These are phyloP conservation scores for Muraenolepis orangiensis DNA, from an alignment of 2,797 vertebrate genomes.

Conservation along the genomic window DNA sequence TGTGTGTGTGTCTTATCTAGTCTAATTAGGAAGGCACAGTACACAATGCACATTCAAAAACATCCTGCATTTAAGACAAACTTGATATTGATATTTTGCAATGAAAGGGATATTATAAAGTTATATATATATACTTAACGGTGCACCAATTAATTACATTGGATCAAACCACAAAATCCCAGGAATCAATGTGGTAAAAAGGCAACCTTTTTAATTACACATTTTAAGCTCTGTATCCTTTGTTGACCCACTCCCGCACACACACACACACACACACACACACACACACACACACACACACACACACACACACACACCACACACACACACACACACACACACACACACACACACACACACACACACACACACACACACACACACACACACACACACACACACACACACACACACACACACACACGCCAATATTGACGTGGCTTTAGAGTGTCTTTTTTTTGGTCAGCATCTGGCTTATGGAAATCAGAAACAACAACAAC, in stretches of 20 bases:
- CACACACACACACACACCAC: background rate
- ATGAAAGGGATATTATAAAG: background rate
- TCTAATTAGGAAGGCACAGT: too few relatives aligned
- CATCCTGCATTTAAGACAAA: background rate
- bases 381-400: too few relatives aligned
- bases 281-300: too few relatives aligned
- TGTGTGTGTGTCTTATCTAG: background rate
- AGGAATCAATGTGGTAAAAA: background rate
- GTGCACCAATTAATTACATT: too few relatives aligned
- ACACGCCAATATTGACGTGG: background rate
- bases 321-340: too few relatives aligned
- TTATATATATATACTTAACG: background rate
- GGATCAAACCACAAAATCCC: too few relatives aligned
- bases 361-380: too few relatives aligned
- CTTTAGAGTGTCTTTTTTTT: background rate
- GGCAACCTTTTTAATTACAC: background rate
- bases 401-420: too few relatives aligned
- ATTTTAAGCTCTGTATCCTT: background rate
- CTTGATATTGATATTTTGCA: background rate
- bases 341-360: too few relatives aligned
- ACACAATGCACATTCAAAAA: background rate
- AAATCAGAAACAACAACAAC: background rate
- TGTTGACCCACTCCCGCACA: background rate
- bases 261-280: too few relatives aligned
- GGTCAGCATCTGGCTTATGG: background rate